Evolutionary conservation across 2,888 invertebrate genomes (phyloP).

Genomic region (Bruchidius siliquastri): DNA sequence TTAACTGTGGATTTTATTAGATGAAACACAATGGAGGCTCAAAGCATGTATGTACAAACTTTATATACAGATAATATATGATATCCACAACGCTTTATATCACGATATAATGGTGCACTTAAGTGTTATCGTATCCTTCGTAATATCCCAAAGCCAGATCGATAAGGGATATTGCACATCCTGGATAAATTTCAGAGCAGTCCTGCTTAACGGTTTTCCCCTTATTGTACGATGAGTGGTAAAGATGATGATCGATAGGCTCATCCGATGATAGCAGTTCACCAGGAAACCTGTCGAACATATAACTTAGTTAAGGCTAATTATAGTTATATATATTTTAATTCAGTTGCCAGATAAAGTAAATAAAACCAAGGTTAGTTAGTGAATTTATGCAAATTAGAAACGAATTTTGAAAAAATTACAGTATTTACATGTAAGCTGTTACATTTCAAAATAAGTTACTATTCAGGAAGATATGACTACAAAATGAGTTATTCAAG

Average conservation of each 20-base stretch:
- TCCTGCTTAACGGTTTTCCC: conserved; percentile 44
- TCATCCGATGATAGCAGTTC: conserved; percentile 41
- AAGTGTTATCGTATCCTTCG: neutral
- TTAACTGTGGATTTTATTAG: too few relatives aligned
- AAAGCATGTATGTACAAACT: neutral
- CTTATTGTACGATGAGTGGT: conserved; percentile 60
- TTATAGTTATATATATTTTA: neutral
- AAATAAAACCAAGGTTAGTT: too few relatives aligned
- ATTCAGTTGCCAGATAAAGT: too few relatives aligned
- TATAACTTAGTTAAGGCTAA: neutral
- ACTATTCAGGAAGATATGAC: too few relatives aligned
- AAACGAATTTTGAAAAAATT: too few relatives aligned
- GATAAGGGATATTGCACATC: conserved; percentile 66
- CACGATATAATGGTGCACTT: neutral
- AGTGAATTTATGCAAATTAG: too few relatives aligned
- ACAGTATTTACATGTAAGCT: too few relatives aligned
- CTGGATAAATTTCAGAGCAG: conserved; percentile 53
- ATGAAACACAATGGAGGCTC: too few relatives aligned
- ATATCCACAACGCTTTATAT: neutral
- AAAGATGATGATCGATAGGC: conserved; percentile 60
- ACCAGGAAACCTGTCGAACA: neutral
- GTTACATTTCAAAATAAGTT: too few relatives aligned
- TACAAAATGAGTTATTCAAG: too few relatives aligned
- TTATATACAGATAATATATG: neutral
- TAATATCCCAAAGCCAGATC: conserved; percentile 62